Evolutionary conservation across 2,888 invertebrate species (phyloP), one percentile per base, ranked within the genome.

Genomic region (Altica lythri): DNA sequence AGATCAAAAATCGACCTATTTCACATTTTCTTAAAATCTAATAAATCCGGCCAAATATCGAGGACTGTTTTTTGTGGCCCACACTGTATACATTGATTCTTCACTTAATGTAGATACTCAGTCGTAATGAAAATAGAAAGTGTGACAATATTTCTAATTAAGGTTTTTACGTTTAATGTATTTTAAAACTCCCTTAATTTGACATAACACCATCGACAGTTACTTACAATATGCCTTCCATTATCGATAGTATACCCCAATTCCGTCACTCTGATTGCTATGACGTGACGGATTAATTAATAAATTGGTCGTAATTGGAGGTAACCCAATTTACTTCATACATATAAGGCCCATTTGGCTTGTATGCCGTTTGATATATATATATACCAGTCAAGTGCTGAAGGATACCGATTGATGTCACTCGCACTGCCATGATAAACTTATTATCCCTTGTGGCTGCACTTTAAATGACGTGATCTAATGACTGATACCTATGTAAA

Each of bases 271-370:
- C 25, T 43, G 18, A 43, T 43, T 43, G 30, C 17, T 43, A 29
- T 43, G 43, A 43, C 17, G 43, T 43, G 30, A 43, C 18, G 29
- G 43, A 43, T 43, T 43, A 43, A 43, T 43, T 43, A 43, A 43
- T 43, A 43, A 43, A 43, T 43, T 29, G 40, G 13, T 22, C 12
- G 25, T 40, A 40, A 40, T 40, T 40, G 40, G 17, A 8, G 38
- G 40, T 40, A 40, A 40, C 25, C 40, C 22, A 40, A 40, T 40
- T 40, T 40, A 22, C 22, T 25, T 13, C 22, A 13, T 9, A 25
- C 13, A 40, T 13, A n/a, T 14, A 35, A 14, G 35, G 35, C 35
- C 35, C 13, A 35, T 35, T 14, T 9, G 35, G 17, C 35, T 14
- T 4, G 12, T 30, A 18, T 10, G 5, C 37, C 10, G 37, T n/a